A percentile compares a stretch with the other conserved stretches of the same genome.
These are phyloP conservation scores for Calonectris borealis DNA, from an alignment of 2,113 vertebrate genomes.

Conservation along the genomic window DNA sequence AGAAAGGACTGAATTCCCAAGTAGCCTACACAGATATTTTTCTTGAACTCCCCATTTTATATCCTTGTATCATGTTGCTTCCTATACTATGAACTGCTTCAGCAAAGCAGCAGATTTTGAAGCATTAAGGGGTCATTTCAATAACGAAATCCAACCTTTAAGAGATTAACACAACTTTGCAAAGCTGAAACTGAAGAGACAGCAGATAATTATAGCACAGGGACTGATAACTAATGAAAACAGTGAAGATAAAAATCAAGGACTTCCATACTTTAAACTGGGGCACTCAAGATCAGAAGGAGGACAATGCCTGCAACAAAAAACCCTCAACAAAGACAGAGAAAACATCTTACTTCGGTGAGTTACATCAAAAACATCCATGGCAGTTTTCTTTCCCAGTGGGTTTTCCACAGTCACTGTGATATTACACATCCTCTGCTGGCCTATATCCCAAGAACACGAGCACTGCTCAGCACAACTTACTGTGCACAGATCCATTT, in stretches of 20 bases:
- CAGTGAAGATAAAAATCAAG: not conserved
- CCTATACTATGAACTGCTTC: not conserved
- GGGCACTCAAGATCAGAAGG: not conserved
- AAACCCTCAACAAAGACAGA: not conserved
- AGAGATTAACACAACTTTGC: not conserved
- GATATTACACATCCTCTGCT: conserved; percentile 63
- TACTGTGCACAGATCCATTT: not conserved
- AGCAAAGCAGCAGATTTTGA: not conserved
- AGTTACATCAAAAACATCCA: conserved; percentile 45
- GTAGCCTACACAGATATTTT: not conserved
- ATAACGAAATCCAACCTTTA: not conserved
- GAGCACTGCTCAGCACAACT: not conserved
- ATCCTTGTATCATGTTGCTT: not conserved
- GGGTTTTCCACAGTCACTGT: conserved; percentile 66
- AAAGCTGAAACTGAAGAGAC: not conserved
- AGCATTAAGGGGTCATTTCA: not conserved
- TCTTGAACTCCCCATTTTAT: not conserved
- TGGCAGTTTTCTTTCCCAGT: conserved; percentile 57
- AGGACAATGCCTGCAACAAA: not conserved
- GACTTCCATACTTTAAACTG: not conserved
- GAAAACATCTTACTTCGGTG: conserved; percentile 68
- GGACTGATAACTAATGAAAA: not conserved
- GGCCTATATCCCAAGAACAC: conserved; percentile 52
- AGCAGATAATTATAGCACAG: not conserved
- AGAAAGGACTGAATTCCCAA: not conserved